Conservation (phyloP, 2,797 vertebrate genomes). For the Sardinella longiceps region DNA sequence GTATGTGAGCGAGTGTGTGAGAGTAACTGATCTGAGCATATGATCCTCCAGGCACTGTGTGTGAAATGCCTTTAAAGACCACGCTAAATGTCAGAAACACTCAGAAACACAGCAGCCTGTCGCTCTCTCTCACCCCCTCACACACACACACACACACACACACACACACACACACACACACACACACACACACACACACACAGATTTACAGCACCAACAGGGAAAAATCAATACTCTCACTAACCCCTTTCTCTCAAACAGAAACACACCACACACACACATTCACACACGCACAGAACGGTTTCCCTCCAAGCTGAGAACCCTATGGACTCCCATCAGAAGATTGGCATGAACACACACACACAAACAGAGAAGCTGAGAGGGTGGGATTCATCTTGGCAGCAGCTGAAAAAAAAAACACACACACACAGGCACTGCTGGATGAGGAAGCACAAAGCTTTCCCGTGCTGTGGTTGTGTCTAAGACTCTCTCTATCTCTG, state of each 20-base stretch:
- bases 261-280: slow-evolving; percentile 30
- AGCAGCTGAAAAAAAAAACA: neutral
- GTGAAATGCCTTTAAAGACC: slow-evolving; percentile 84
- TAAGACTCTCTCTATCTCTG: no score
- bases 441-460: neutral
- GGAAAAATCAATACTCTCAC: slow-evolving; percentile 61
- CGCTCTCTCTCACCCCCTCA: slow-evolving; percentile 38
- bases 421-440: neutral
- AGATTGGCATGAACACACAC: slow-evolving; percentile 21
- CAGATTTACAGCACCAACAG: slow-evolving; percentile 78
- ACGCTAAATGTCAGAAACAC: slow-evolving; percentile 85
- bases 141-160: slow-evolving; percentile 76
- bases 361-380: slow-evolving; percentile 4
- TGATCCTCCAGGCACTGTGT: slow-evolving; percentile 76
- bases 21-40: slow-evolving; percentile 71
- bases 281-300: slow-evolving; percentile 30
- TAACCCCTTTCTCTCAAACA: slow-evolving; percentile 18
- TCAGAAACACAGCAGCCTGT: slow-evolving; percentile 76
- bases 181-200: slow-evolving; percentile 79
- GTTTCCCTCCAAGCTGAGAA: slow-evolving; percentile 46
- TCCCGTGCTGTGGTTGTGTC: no score
- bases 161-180: slow-evolving; percentile 78
- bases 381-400: neutral
- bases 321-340: slow-evolving; percentile 42
- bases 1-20: slow-evolving; percentile 62